Percentiles rank a stretch among this genome's conserved stretches.
phyloP scores from a whole-genome alignment of 2,797 vertebrate genomes.

The Tragopan temminckii region DNA sequence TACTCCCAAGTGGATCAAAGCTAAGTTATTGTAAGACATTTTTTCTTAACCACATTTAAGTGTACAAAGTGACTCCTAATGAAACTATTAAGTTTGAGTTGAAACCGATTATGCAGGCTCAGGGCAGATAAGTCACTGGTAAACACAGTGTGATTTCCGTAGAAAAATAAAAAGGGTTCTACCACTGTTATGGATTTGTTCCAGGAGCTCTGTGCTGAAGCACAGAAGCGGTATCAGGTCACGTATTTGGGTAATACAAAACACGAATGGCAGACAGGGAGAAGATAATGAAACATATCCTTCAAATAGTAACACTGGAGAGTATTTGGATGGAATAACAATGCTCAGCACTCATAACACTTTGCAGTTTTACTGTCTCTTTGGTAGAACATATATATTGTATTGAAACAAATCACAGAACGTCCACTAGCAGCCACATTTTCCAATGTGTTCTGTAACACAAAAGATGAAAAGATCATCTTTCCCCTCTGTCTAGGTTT shows the following conservation, averaged over 20 bases:
- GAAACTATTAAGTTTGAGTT: constrained; percentile 29
- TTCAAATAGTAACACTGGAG: constrained; percentile 69
- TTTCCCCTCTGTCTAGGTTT: constrained; percentile 12
- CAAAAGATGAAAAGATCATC: constrained; percentile 60
- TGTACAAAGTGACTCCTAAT: constrained; percentile 25
- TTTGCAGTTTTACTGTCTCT: constrained; percentile 45
- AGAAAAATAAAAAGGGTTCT: constrained; percentile 28
- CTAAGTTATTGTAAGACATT: neutral
- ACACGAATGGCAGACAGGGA: constrained; percentile 36
- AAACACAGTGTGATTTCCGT: neutral
- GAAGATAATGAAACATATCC: constrained; percentile 68
- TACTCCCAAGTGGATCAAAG: neutral
- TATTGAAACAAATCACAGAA: constrained; percentile 50
- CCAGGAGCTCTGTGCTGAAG: constrained; percentile 32
- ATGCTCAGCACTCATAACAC: constrained; percentile 45
- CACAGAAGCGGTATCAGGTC: neutral
- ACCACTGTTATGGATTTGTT: constrained; percentile 49
- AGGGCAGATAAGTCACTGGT: neutral
- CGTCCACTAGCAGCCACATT: constrained; percentile 32
- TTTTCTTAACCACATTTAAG: constrained; percentile 6
- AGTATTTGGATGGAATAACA: constrained; percentile 58
- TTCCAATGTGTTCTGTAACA: constrained; percentile 28
- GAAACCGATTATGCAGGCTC: neutral
- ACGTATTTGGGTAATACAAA: neutral
- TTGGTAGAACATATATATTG: constrained; percentile 36